phyloP scores from a whole-genome alignment of 2,888 invertebrate genomes.

The Protula sp. region DNA sequence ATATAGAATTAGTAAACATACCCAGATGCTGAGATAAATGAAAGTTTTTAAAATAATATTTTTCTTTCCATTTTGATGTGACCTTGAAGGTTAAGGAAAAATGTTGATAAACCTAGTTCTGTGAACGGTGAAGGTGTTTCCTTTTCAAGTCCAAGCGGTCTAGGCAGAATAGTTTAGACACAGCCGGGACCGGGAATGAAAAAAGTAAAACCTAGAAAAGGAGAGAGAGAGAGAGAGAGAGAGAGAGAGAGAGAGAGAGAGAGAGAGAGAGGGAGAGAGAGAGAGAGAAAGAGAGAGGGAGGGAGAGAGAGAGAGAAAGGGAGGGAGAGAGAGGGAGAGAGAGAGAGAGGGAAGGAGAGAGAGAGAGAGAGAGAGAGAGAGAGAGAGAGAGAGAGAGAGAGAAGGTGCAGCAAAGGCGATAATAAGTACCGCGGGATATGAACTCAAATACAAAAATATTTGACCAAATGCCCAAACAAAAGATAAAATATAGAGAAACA shows the following conservation, averaged over 20 bases:
- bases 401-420: neutral
- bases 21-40: too few species aligned
- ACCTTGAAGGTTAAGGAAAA: too few species aligned
- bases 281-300: neutral
- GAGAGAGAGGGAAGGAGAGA: neutral
- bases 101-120: too few species aligned
- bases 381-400: neutral
- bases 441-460: neutral
- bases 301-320: neutral
- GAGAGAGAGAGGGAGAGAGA: neutral
- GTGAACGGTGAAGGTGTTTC: neutral
- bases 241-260: neutral
- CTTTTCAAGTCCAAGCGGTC: neutral
- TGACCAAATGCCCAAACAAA: too few species aligned
- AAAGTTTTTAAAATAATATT: too few species aligned
- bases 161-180: neutral
- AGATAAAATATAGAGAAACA: too few species aligned
- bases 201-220: neutral
- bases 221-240: neutral
- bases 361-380: neutral
- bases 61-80: too few species aligned
- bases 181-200: neutral
- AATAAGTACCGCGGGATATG: neutral
- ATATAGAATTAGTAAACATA: too few species aligned
- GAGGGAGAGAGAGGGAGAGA: neutral